Conservation (phyloP, 2,888 invertebrate species). For the Lepidocyrtinus sp. region DNA sequence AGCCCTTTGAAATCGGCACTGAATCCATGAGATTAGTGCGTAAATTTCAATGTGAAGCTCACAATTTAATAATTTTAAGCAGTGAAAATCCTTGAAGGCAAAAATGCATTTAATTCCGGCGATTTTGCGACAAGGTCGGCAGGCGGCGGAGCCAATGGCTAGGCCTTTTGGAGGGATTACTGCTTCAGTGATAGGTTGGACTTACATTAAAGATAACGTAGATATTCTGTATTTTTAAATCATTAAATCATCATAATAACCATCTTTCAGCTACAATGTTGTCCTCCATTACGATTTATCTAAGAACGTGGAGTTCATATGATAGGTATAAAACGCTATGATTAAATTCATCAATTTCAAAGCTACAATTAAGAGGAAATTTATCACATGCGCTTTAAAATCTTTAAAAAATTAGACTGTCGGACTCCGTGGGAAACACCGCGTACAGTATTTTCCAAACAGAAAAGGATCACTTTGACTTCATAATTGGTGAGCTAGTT, state of each 20-base stretch:
- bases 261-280: conserved; percentile 48
- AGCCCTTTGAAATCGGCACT: conserved; percentile 29
- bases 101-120: conserved; percentile 31
- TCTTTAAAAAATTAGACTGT: conserved; percentile 21
- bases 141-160: conserved; percentile 16
- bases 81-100: too few relatives aligned
- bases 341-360: too few relatives aligned
- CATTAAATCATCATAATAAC: too few relatives aligned
- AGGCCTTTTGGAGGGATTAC: conserved; percentile 39
- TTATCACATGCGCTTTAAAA: too few relatives aligned
- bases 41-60: conserved; percentile 19
- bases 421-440: conserved; percentile 51
- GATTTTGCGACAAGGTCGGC: conserved; percentile 28
- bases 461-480: conserved; percentile 63
- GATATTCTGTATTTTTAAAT: too few relatives aligned
- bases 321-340: conserved; percentile 31
- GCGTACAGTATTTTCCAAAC: conserved; percentile 45
- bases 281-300: conserved; percentile 48
- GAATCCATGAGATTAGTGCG: conserved; percentile 49
- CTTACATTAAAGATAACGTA: too few relatives aligned
- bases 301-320: conserved; percentile 38
- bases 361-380: too few relatives aligned
- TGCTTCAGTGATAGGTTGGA: conserved; percentile 28
- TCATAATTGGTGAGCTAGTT: conserved; percentile 59
- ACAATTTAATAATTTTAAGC: too few relatives aligned